Percentiles rank a stretch among this genome's conserved stretches.
These are phyloP conservation scores for Leucopsar rothschildi DNA, from an alignment of 2,113 vertebrate species.

Conservation along the genomic window DNA sequence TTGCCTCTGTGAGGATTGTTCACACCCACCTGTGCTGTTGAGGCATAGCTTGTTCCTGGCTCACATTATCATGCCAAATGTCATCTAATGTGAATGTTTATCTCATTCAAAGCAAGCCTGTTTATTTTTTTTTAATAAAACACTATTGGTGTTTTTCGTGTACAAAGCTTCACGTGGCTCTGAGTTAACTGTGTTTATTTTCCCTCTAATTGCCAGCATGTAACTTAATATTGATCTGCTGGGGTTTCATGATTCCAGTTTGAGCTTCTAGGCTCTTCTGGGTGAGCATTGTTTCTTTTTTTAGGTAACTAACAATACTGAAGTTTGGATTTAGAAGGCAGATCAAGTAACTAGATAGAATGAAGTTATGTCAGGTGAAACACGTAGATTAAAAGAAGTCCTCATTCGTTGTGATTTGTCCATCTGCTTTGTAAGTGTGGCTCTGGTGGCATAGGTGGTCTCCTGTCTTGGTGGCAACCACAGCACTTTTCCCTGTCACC, in stretches of 20 bases:
- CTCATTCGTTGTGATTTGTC: background rate
- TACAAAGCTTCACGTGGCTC: background rate
- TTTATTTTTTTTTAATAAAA: constrained; percentile 33
- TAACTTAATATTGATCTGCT: background rate
- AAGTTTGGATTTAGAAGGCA: background rate
- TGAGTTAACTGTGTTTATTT: background rate
- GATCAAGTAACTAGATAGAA: background rate
- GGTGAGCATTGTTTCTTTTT: background rate
- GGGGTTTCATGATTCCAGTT: background rate
- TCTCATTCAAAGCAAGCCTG: background rate
- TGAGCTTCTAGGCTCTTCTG: background rate
- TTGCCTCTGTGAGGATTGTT: background rate
- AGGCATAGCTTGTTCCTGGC: background rate
- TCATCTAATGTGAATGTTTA: background rate
- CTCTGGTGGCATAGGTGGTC: background rate
- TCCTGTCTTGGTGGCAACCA: background rate
- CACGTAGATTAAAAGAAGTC: background rate
- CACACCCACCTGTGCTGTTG: background rate
- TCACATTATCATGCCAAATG: background rate
- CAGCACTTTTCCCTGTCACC: background rate
- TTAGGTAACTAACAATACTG: background rate
- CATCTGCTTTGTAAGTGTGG: background rate
- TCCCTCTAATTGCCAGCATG: background rate
- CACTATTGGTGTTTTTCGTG: constrained; percentile 7
- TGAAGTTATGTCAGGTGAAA: background rate